Evolutionary conservation across 2,888 invertebrate genomes (phyloP).

Genomic region (Microchrysa polita): DNA sequence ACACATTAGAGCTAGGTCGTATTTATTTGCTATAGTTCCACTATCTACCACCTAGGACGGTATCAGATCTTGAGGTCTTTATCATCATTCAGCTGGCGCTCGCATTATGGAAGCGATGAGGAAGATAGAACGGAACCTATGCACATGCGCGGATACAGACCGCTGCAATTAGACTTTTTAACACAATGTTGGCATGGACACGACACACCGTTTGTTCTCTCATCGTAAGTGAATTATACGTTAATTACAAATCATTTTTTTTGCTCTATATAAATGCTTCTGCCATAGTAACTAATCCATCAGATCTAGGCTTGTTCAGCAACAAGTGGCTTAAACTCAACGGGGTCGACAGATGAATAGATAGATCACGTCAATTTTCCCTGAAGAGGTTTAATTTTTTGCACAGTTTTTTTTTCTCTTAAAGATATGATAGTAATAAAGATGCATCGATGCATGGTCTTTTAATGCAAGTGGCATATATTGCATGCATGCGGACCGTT

Average conservation of each 20-base stretch:
- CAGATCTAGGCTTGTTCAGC: background rate
- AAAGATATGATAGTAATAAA: slow-evolving; percentile 26
- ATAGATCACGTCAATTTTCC: slow-evolving; percentile 49
- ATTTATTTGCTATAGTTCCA: too few relatives aligned
- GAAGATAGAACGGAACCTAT: slow-evolving; percentile 32
- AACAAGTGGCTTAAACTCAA: background rate
- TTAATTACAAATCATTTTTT: slow-evolving; percentile 6
- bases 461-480: slow-evolving; percentile 7
- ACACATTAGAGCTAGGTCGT: slow-evolving; percentile 26
- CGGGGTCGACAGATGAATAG: slow-evolving; percentile 6
- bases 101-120: background rate
- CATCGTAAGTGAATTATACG: slow-evolving; percentile 22
- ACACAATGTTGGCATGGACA: slow-evolving; percentile 45
- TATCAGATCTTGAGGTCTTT: too few relatives aligned
- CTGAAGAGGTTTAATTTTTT: too few relatives aligned
- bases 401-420: slow-evolving; percentile 24
- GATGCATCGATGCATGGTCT: slow-evolving; percentile 43
- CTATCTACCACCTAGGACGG: too few relatives aligned
- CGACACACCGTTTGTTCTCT: slow-evolving; percentile 18
- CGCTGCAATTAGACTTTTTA: slow-evolving; percentile 44
- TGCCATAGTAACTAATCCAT: background rate
- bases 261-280: too few relatives aligned
- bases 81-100: too few relatives aligned
- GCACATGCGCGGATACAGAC: slow-evolving; percentile 7
- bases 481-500: slow-evolving; percentile 38